Base-by-base conservation (phyloP, 2,888 invertebrate genomes). In the Papilio gigon region DNA sequence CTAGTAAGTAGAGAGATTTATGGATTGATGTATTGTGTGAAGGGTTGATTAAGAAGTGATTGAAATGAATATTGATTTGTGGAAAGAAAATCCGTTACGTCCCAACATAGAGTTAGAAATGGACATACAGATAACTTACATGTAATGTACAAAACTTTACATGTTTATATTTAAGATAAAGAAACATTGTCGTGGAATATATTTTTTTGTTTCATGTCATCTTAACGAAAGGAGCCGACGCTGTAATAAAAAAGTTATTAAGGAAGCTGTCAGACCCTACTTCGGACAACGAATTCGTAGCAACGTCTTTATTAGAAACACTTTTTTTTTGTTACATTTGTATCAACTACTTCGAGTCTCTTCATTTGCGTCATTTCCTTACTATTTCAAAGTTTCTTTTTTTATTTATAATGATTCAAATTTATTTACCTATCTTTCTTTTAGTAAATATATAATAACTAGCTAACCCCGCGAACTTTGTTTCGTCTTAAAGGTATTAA, bases 241-340 rank as follows among this genome's bases (percentile, higher is more conserved):
- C 25, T 22, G 64, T 53, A 64, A 64, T 64, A 64, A 64, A 64
- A 53, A 64, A 64, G 53, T 50, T 50, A 53, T 53, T 64, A 53
- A 53, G 64, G 20, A 64, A 35, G 53, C 64, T 64, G 64, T 64
- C 64, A 53, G 64, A 53, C 37, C 64, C 20, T 37, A 64, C 64
- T 64, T 64, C 50, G 64, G 53, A 64, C 53, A 53, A 53, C 27
- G 37, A 35, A 64, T 33, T 53, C 22, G n/a, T 50, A 40, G 5
- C 53, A 53, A 53, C 25, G 64, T 20, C 22, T 53, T 64, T 64
- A 64, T 53, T 33, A 53, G 37, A 33, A 37, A 53, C 64, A 53
- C 25, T 64, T 61, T 35, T 40, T n/a, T 64, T 64, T 33, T 53
- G 53, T 64, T 53, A 37, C 37, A 25, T 22, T 50, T 47, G 60